phyloP scores from a whole-genome alignment of 2,888 invertebrate genomes.

The Ischnus inquisitorius region DNA sequence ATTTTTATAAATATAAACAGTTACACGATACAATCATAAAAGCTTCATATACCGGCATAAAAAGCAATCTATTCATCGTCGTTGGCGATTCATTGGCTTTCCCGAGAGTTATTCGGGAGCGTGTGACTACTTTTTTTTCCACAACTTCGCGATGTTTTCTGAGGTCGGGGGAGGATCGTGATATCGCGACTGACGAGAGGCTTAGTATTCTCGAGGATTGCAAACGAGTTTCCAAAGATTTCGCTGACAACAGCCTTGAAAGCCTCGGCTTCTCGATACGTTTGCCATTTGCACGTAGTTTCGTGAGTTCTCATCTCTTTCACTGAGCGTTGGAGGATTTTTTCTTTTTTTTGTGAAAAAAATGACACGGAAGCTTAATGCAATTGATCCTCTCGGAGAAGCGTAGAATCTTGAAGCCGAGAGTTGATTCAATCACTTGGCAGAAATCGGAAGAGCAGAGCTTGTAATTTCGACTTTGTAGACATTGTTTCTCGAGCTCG shows the following conservation, averaged over 20 bases:
- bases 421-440: slow-evolving; percentile 17
- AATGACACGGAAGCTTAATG: not conserved
- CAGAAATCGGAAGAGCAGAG: not conserved
- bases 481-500: not conserved
- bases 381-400: not conserved
- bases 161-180: slow-evolving; percentile 54
- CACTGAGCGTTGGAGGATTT: not conserved
- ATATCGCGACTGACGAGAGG: slow-evolving; percentile 43
- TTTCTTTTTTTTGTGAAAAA: not conserved
- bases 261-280: slow-evolving; percentile 17
- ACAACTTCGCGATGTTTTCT: slow-evolving; percentile 5
- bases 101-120: not conserved
- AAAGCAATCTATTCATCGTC: too few relatives aligned
- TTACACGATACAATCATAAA: too few relatives aligned
- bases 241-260: slow-evolving; percentile 7
- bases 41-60: too few relatives aligned
- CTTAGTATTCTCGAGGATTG: slow-evolving; percentile 33
- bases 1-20: too few relatives aligned
- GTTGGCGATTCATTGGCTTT: slow-evolving; percentile 4
- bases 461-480: not conserved
- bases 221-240: slow-evolving; percentile 19
- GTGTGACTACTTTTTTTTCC: not conserved
- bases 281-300: not conserved
- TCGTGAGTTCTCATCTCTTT: not conserved
- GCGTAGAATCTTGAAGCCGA: not conserved